Percentiles rank a stretch among this genome's conserved stretches.
These are phyloP conservation scores for Alauda arvensis DNA, from an alignment of 2,797 vertebrate genomes.

Conservation along the genomic window DNA sequence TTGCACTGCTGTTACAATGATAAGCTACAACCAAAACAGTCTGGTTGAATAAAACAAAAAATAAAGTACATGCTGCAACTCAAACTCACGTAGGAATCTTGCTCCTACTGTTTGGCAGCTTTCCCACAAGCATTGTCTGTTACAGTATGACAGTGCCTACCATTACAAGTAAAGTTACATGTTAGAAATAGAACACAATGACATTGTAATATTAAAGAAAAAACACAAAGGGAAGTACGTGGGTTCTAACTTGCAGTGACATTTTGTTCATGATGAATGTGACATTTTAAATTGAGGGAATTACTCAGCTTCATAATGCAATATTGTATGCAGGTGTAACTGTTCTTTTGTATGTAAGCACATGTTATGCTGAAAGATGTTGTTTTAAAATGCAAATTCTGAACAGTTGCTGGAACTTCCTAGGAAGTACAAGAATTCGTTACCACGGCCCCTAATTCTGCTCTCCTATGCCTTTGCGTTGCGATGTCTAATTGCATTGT, in stretches of 20 bases:
- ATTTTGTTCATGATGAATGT: constrained; percentile 19
- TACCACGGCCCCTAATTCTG: not conserved
- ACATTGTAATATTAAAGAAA: constrained; percentile 17
- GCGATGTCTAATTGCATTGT: constrained; percentile 45
- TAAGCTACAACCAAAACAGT: not conserved
- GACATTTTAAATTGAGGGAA: constrained; percentile 20
- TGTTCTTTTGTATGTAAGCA: constrained; percentile 19
- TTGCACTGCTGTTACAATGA: not conserved
- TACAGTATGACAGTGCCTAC: not conserved
- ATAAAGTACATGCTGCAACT: not conserved
- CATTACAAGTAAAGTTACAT: not conserved
- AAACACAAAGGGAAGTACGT: not conserved
- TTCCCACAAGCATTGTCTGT: not conserved
- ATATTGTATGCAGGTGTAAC: constrained; percentile 29
- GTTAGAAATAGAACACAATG: constrained; percentile 41
- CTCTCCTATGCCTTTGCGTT: constrained; percentile 1
- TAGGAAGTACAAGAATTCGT: constrained; percentile 31
- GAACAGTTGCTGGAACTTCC: constrained; percentile 44
- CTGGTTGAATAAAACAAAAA: not conserved
- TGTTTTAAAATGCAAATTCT: constrained; percentile 27
- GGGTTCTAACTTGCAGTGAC: not conserved
- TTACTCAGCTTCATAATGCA: constrained; percentile 32
- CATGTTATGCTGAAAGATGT: not conserved
- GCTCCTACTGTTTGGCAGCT: not conserved
- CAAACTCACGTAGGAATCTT: not conserved